Percentiles rank a stretch among this genome's conserved stretches.
Evolutionary conservation across 2,113 vertebrate species (phyloP).

Genomic region (Catagonus wagneri): DNA sequence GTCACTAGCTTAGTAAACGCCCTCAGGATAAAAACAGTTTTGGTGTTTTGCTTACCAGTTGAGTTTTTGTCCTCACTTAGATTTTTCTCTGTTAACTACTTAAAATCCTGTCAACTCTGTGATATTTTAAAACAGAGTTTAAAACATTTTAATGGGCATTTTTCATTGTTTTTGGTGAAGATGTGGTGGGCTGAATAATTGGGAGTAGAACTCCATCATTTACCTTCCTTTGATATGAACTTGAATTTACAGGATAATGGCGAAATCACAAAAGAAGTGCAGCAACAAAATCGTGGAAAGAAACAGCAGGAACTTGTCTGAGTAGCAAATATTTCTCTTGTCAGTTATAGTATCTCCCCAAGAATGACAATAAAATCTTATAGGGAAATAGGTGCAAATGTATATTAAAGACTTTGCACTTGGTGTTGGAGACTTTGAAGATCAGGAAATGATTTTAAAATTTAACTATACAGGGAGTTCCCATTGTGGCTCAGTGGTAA

Average conservation of each 20-base stretch:
- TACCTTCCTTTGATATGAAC: conserved; percentile 28
- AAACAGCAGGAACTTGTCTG: background rate
- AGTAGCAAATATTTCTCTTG: background rate
- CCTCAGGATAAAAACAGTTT: background rate
- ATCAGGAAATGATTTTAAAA: conserved; percentile 51
- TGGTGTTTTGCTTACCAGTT: background rate
- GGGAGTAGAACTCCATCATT: background rate
- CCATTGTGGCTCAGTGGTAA: too few species aligned
- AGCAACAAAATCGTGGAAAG: conserved; percentile 22
- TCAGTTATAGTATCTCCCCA: background rate
- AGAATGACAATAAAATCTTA: conserved; percentile 34
- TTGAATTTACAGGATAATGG: conserved; percentile 14
- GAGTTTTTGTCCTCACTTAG: conserved; percentile 32
- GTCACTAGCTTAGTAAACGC: conserved; percentile 36
- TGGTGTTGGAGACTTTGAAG: conserved; percentile 16
- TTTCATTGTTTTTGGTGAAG: conserved; percentile 24
- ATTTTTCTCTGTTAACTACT: background rate
- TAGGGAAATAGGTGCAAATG: background rate
- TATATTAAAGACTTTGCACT: background rate
- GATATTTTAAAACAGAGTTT: conserved; percentile 1
- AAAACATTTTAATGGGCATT: conserved; percentile 7
- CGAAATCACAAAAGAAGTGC: conserved; percentile 1
- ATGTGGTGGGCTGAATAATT: background rate
- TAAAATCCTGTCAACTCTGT: conserved; percentile 4
- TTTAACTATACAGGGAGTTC: background rate